Percentiles rank a stretch among this genome's conserved stretches.
Evolutionary conservation across 2,888 invertebrate genomes (phyloP).

Genomic region (Ectemnius cavifrons): DNA sequence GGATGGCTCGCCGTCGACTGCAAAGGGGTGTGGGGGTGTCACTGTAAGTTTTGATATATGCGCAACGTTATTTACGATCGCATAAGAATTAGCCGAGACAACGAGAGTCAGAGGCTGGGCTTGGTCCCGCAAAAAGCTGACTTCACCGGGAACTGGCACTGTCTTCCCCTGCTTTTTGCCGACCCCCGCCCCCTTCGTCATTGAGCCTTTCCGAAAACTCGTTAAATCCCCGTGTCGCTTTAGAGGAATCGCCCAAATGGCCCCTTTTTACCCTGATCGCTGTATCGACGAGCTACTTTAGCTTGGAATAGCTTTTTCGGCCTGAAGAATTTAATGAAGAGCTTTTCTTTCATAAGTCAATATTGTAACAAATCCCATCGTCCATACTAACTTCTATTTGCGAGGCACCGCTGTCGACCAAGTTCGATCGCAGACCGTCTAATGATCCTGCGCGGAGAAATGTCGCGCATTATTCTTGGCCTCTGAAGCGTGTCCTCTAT

Average conservation of each 20-base stretch:
- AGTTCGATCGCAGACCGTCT: not conserved
- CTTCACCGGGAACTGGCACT: slow-evolving; percentile 46
- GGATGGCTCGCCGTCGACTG: slow-evolving; percentile 40
- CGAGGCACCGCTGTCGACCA: not conserved
- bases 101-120: slow-evolving; percentile 30
- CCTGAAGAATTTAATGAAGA: too few species aligned
- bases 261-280: slow-evolving; percentile 40
- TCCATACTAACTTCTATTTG: not conserved
- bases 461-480: slow-evolving; percentile 7
- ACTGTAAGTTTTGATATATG: slow-evolving; percentile 75
- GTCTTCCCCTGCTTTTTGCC: slow-evolving; percentile 49
- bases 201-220: slow-evolving; percentile 62
- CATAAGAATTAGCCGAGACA: slow-evolving; percentile 74
- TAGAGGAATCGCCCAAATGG: slow-evolving; percentile 61
- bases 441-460: not conserved
- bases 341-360: not conserved
- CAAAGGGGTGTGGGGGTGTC: slow-evolving; percentile 58
- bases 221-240: slow-evolving; percentile 58
- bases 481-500: slow-evolving; percentile 1
- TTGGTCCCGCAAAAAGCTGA: slow-evolving; percentile 51
- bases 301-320: slow-evolving; percentile 4
- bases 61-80: slow-evolving; percentile 75
- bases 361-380: not conserved
- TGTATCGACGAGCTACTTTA: slow-evolving; percentile 29
- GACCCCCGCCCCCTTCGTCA: slow-evolving; percentile 11